Evolutionary conservation across 2,888 invertebrate genomes (phyloP), one percentile per base, ranked within the genome.

Genomic region (Meiosimyza platycephala): DNA sequence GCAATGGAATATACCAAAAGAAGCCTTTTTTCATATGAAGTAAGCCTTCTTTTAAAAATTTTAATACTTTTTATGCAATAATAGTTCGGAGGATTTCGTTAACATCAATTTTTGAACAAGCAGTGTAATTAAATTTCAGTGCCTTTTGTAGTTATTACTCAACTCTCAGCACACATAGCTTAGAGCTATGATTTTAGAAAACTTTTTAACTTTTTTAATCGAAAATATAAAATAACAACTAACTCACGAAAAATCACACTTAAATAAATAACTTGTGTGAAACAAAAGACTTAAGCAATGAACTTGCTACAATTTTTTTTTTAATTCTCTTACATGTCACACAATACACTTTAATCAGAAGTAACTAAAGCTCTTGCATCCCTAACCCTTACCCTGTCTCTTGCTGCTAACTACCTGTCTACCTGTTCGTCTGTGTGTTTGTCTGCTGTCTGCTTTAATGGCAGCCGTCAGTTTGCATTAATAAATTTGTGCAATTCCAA

Each of bases 401-500:
- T 69, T 12, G 6, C 50, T 22, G 15, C 12, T 47, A 22, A 12
- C 57, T 55, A 16, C 33, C 18, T 13, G 55, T 40, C 55, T 12
- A 60, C 16, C 63, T 5, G 40, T 9, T 2, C 40, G 40, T 40
- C 40, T 40, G 40, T 40, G 40, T 40, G 9, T 40, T 40, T 40
- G 40, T 40, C 57, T 55, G n/a, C 33, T 13, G 55, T 16, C 67
- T 16, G 69, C 48, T 48, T 12, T 12, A 57, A n/a, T 66, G 52
- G 28, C 64, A 48, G 55, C 67, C 50, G 51, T 72, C 72, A 55
- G 68, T 69, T 63, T 64, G 72, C 67, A 72, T 67, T 67, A 72
- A 72, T 67, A 72, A 72, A 57, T 66, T 70, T 48, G 57, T 33
- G 50, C 71, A 69, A 65, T 74, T 74, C 74, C 72, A 64, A 47